Percentiles rank a stretch among this genome's conserved stretches.
These are phyloP conservation scores for Monarcha castaneiventris DNA, from an alignment of 2,113 vertebrate species.

Conservation along the genomic window DNA sequence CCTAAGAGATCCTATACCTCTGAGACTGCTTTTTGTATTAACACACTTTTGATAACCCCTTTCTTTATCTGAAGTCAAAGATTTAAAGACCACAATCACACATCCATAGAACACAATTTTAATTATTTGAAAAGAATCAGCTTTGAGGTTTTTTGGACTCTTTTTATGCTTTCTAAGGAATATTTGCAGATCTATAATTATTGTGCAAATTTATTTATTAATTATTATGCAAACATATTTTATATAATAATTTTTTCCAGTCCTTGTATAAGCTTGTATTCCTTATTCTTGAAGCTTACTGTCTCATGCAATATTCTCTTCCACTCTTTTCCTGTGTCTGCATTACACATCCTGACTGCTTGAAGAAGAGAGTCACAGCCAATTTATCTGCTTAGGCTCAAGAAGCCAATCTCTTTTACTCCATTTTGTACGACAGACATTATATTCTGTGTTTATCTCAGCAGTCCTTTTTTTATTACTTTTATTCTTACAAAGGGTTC, in stretches of 20 bases:
- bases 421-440: not conserved
- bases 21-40: not conserved
- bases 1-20: not conserved
- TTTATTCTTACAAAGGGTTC: not conserved
- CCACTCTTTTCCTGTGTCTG: not conserved
- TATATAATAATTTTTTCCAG: not conserved
- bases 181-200: not conserved
- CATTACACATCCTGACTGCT: not conserved
- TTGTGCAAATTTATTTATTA: not conserved
- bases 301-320: not conserved
- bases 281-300: not conserved
- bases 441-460: not conserved
- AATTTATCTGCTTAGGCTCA: not conserved
- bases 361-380: not conserved
- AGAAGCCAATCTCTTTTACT: not conserved
- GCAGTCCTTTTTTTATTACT: not conserved
- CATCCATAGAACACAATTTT: not conserved
- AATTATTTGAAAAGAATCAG: not conserved
- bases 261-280: not conserved
- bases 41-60: not conserved
- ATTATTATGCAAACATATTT: not conserved
- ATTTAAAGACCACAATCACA: not conserved
- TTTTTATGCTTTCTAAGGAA: not conserved
- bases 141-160: accelerated
- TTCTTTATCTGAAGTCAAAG: not conserved